Percentiles rank a stretch among this genome's conserved stretches.
phyloP scores from a whole-genome alignment of 53 echinoderm and acorn worm genomes.

The Hippasteria phrygiana region DNA sequence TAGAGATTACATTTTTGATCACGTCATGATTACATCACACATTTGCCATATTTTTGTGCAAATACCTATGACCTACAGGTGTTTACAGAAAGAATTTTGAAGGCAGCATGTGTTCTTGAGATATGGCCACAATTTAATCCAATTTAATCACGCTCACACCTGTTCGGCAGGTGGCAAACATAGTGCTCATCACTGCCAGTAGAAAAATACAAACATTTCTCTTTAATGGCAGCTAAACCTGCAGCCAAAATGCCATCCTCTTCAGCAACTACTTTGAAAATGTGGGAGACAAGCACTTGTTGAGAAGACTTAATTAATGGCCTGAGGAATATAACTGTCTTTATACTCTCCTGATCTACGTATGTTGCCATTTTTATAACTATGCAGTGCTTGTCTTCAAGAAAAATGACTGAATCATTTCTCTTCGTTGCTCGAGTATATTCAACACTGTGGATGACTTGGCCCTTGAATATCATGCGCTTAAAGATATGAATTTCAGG shows the following conservation, averaged over 20 bases:
- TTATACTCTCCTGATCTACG: background rate
- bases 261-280: slow-evolving; percentile 7
- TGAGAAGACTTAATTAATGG: background rate
- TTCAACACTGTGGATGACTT: slow-evolving; percentile 25
- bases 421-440: slow-evolving; percentile 29
- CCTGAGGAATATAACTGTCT: background rate
- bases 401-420: slow-evolving; percentile 23
- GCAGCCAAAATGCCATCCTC: slow-evolving; percentile 13
- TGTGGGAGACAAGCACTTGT: background rate
- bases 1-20: no score
- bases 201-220: slow-evolving; percentile 28
- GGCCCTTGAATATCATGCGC: slow-evolving; percentile 13
- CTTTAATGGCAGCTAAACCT: background rate
- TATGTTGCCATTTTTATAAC: slow-evolving; percentile 45
- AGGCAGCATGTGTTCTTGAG: no score
- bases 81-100: no score
- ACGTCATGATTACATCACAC: no score
- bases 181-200: background rate
- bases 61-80: no score
- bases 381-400: background rate
- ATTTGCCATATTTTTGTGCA: no score
- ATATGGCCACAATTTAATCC: no score
- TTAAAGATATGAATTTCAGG: slow-evolving; percentile 29
- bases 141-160: slow-evolving; percentile 6
- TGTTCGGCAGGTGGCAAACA: slow-evolving; percentile 44